Conservation (phyloP, 2,888 invertebrate species). For the Rhingia campestris region DNA sequence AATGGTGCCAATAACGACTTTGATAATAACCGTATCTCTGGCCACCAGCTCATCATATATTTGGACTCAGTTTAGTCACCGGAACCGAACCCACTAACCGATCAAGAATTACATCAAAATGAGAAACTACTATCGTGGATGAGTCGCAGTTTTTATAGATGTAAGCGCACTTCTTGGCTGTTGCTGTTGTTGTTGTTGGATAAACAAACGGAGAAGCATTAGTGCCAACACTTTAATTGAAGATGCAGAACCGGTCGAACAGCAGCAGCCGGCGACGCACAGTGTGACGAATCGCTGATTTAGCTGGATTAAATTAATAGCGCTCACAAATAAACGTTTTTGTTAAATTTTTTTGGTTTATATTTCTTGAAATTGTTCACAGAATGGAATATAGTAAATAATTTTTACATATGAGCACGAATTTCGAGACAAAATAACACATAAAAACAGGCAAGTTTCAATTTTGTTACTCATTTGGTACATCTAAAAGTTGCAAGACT, state of each 20-base stretch:
- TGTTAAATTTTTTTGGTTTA: no score
- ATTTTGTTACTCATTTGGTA: no score
- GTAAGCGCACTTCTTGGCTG: conserved; percentile 12
- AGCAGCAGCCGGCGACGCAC: conserved; percentile 14
- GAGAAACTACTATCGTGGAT: conserved; percentile 32
- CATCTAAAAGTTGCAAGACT: no score
- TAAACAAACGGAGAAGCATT: conserved; percentile 64
- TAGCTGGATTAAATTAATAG: no score
- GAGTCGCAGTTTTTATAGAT: neutral
- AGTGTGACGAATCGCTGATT: no score
- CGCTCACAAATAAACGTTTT: no score
- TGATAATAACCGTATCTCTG: conserved; percentile 68
- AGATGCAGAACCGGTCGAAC: conserved; percentile 67
- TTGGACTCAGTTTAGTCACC: conserved; percentile 68
- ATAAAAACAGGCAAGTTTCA: no score
- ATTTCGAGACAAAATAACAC: no score
- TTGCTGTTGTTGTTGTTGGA: conserved; percentile 29
- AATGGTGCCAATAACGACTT: conserved; percentile 72
- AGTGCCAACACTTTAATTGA: conserved; percentile 71
- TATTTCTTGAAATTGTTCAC: no score
- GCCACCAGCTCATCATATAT: conserved; percentile 42
- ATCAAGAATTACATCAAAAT: conserved; percentile 57
- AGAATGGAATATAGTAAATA: no score
- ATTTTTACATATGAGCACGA: no score
- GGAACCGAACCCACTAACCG: conserved; percentile 43